Evolutionary conservation across 2,113 vertebrate genomes (phyloP), one percentile per base, ranked within the genome.

Genomic region (Mohoua ochrocephala): DNA sequence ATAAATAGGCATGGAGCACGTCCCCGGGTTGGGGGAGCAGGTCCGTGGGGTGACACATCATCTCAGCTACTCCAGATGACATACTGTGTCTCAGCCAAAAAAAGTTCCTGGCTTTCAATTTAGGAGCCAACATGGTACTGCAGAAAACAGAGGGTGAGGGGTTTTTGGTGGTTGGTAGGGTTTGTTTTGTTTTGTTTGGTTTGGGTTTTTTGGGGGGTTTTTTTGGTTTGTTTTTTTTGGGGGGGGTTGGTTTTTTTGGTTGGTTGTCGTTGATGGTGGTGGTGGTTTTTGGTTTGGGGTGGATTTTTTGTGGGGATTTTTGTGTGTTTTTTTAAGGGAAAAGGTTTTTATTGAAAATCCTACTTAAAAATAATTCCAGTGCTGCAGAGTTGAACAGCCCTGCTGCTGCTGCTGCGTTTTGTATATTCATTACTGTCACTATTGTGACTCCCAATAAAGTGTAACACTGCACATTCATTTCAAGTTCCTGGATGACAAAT

Each of bases 401-500:
- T 56, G 59, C 68, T 95, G 64, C 57, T 80, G 13, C 61, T 87
- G 73, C 89, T 95, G 77, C 20, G 74, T 79, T 93, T 91, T 95
- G 89, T 92, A 80, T 84, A 89, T 91, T 95, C 93, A 92, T 90
- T 91, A 94, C 78, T 81, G 84, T 96, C 89, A 57, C 76, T 93
- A 47, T 77, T 57, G 76, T 91, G 87, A 71, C 69, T 96, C 82
- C 53, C 76, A 94, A 67, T 91, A 71, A 91, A 91, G 70, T 85
- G 80, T 93, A 96, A 95, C 24, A 41, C 75, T 41, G 61, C 84
- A 84, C 88, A 95, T 96, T 96, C 83, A 81, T 97, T 97, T 96
- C 96, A 97, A 97, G 73, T 97, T 94, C 86, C 92, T 93, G 85
- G 97, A 97, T 97, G 97, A 98, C 96, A 97, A 97, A 98, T 98